phyloP scores from a whole-genome alignment of 2,797 vertebrate genomes.

The Morelia viridis region DNA sequence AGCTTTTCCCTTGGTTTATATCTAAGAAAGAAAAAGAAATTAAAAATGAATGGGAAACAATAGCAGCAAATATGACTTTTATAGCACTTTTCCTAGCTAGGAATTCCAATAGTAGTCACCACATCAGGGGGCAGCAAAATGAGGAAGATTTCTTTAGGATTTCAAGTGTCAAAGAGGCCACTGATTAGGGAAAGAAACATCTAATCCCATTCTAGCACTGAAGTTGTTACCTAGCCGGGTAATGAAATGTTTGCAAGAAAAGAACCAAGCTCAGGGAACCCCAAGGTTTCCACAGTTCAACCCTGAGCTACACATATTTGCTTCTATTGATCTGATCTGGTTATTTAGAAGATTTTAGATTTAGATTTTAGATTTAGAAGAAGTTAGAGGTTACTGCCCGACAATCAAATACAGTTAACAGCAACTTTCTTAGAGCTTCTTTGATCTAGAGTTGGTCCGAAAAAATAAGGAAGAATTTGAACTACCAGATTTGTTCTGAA shows the following conservation, averaged over 20 bases:
- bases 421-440: neutral
- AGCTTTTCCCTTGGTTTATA: constrained; percentile 97
- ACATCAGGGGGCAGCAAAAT: neutral
- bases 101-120: neutral
- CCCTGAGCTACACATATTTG: too few species aligned
- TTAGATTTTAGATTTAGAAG: too few species aligned
- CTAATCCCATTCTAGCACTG: neutral
- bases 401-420: neutral
- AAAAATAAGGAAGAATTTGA: neutral
- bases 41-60: neutral
- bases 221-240: neutral
- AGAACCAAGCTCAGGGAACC: too few species aligned
- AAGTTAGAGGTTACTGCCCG: neutral
- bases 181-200: neutral
- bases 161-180: neutral
- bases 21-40: constrained; percentile 70
- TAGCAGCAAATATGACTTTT: neutral
- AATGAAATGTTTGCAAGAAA: too few species aligned
- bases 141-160: neutral
- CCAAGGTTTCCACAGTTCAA: too few species aligned
- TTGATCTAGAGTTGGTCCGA: neutral
- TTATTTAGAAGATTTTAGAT: neutral
- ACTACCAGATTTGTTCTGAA: neutral
- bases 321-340: neutral
- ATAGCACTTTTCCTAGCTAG: neutral